Evolutionary conservation across 2,888 invertebrate species (phyloP).

Genomic region (Coleophora deauratella): DNA sequence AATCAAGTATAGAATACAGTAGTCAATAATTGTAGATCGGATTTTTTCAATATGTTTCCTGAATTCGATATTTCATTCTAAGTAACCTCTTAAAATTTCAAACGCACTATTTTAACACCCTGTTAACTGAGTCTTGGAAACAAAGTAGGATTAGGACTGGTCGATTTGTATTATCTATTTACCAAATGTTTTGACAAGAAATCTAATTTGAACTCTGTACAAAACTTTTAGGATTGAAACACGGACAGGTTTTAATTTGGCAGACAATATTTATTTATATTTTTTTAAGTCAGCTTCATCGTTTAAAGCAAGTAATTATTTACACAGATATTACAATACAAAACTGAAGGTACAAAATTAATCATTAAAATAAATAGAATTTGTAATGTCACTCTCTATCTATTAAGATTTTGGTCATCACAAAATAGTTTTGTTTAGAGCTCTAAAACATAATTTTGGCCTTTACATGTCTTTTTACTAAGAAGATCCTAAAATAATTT

Average conservation of each 20-base stretch:
- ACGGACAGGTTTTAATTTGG: conserved; percentile 45
- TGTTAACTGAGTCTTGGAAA: no score
- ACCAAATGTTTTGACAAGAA: no score
- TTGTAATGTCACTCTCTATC: conserved; percentile 48
- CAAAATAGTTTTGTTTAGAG: conserved; percentile 35
- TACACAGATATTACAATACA: conserved; percentile 50
- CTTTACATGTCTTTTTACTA: conserved; percentile 36
- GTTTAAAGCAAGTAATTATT: conserved; percentile 66
- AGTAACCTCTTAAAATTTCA: no score
- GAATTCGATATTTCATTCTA: no score
- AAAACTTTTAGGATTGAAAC: no score
- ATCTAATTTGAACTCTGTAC: no score
- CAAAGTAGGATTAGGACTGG: no score
- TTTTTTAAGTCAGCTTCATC: conserved; percentile 66
- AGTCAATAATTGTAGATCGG: no score
- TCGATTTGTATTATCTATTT: no score
- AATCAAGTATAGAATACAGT: no score
- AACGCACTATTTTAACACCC: no score
- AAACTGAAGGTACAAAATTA: conserved; percentile 62
- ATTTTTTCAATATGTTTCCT: no score
- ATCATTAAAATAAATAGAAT: conserved; percentile 66
- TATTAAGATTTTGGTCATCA: conserved; percentile 58
- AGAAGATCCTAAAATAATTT: conserved; percentile 41
- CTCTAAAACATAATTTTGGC: conserved; percentile 48
- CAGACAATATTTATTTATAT: conserved; percentile 72